Percentiles rank a stretch among this genome's conserved stretches.
Evolutionary conservation across 2,113 vertebrate genomes (phyloP).

Genomic region (Hipposideros armiger): DNA sequence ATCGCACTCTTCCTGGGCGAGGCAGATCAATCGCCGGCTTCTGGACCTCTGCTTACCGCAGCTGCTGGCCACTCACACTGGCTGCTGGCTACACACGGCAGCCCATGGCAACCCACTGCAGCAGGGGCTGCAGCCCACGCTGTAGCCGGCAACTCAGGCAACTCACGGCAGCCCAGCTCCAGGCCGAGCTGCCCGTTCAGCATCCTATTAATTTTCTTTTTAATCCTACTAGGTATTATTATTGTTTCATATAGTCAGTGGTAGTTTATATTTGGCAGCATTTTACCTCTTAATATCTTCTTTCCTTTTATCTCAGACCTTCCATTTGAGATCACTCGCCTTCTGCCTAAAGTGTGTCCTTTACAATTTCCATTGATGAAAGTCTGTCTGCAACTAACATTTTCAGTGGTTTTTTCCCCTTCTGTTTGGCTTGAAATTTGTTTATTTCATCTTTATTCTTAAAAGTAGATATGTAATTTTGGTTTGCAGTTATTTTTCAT

Average conservation of each 20-base stretch:
- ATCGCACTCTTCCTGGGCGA: no score
- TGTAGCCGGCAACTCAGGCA: no score
- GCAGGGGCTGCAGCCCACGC: no score
- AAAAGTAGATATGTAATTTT: background rate
- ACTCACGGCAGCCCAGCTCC: no score
- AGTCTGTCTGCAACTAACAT: conserved; percentile 10
- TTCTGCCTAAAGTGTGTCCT: background rate
- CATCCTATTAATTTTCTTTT: background rate
- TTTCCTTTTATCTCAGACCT: background rate
- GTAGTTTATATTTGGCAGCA: background rate
- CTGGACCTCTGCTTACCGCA: no score
- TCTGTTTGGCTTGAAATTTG: background rate
- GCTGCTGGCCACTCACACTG: no score
- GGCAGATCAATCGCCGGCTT: no score
- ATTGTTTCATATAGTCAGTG: background rate
- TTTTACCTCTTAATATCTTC: conserved; percentile 40
- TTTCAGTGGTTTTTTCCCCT: background rate
- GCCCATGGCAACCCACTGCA: no score
- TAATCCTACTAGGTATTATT: background rate
- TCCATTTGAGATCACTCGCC: background rate
- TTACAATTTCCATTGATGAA: conserved; percentile 3
- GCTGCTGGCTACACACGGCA: no score
- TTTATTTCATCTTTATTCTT: background rate
- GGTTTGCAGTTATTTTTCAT: background rate
- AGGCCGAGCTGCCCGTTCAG: no score